Base-by-base conservation (phyloP, 2,113 vertebrate species). In the Antechinus stuartii region DNA sequence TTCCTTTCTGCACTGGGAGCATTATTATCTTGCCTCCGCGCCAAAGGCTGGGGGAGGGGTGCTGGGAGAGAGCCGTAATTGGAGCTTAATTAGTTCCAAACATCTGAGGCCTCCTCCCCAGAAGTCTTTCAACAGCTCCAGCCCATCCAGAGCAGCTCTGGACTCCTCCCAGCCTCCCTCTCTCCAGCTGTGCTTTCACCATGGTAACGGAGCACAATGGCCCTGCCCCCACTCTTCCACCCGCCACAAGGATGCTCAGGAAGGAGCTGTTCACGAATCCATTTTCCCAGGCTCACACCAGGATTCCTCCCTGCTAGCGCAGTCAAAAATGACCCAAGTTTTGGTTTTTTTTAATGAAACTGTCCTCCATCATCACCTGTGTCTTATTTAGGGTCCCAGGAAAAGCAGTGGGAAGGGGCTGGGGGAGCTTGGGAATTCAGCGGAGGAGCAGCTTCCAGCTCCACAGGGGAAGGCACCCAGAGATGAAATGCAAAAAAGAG, bases 61-160 rank as follows among this genome's bases (percentile, higher is more conserved):
- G 7, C 19, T 2, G n/a, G 68, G 68, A 42, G 5, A 42, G n/a
- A 93, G n/a, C 50, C 7, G 68, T 24, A 47, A 92, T 10, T 84
- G 53, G 12, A 35, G 94, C 92, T 89, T 57, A 12, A 0, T 0
- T 16, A 0, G 4, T 46, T 56, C 7, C 93, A 93, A 30, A 9
- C 4, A 0, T 50, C 92, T 97, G 76, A 91, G 93, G 96, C 95
- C 0, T 54, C n/a, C n/a, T 90, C 42, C 30, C 24, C 68, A 22
- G 53, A 89, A 94, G 56, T 68, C n/a, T 52, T 54, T 91, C 54
- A 49, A 16, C 84, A 54, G 92, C 94, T 42, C 92, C 93, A 22
- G 93, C 2, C 46, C 1, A 19, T 61, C 4, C n/a, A 46, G 93
- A 35, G 53, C 46, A 94, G 91, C 91, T 90, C 54, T 1, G 3